Percentiles rank a stretch among this genome's conserved stretches.
These are phyloP conservation scores for Platichthys stellatus DNA, from an alignment of 2,113 vertebrate genomes.

Conservation along the genomic window DNA sequence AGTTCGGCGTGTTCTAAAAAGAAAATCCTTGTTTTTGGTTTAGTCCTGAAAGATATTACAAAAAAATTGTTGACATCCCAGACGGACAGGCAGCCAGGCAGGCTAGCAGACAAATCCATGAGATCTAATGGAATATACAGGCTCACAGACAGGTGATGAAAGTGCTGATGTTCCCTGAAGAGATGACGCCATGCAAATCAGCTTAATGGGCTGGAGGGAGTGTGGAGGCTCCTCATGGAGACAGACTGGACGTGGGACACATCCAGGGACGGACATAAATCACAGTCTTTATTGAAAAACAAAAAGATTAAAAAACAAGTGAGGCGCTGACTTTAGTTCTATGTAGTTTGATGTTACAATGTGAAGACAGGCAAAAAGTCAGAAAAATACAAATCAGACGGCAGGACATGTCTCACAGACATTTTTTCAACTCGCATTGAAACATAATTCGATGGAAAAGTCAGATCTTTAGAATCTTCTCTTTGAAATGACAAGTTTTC, in stretches of 20 bases:
- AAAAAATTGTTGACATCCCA: background rate
- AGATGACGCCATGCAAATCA: background rate
- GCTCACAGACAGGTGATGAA: background rate
- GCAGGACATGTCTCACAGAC: background rate
- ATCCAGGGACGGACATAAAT: background rate
- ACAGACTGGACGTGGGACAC: background rate
- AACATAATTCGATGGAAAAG: constrained; percentile 17
- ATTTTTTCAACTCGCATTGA: background rate
- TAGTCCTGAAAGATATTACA: background rate
- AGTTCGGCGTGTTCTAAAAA: background rate
- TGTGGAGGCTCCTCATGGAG: too few relatives aligned
- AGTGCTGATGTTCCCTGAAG: background rate
- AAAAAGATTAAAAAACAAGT: background rate
- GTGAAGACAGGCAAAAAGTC: background rate
- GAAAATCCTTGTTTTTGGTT: background rate
- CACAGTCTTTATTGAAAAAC: background rate
- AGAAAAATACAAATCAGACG: background rate
- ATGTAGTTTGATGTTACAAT: background rate
- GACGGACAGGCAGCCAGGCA: constrained; percentile 3
- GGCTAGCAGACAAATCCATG: background rate
- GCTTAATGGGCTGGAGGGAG: constrained; percentile 1
- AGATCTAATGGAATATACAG: constrained; percentile 7
- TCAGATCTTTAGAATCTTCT: constrained; percentile 17
- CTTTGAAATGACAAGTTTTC: constrained; percentile 30
- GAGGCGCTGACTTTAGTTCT: background rate